Base-by-base conservation (phyloP, 2,888 invertebrate genomes). In the Microplitis manilae region DNA sequence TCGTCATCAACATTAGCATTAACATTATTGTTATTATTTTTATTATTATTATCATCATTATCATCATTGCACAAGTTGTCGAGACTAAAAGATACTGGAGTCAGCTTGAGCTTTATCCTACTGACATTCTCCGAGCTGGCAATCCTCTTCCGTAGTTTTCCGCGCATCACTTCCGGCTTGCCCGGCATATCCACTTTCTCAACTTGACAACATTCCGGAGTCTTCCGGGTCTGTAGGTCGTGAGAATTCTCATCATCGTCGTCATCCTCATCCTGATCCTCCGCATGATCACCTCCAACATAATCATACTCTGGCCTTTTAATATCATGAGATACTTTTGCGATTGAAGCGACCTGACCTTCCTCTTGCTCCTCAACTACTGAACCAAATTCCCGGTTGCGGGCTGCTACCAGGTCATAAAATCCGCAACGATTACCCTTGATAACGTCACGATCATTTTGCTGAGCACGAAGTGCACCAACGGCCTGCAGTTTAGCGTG, bases 401-500 rank as follows among this genome's bases (percentile, higher is more conserved):
- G 83, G 1, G 87, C 87, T 20, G 82, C 84, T n/a, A 84, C 82
- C 68, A 89, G 76, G 70, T 89, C 88, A 82, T 89, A 89, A 7
- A 87, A 89, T 40, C 85, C 88, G 13, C 81, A 79, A 15, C 81
- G 82, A 68, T 70, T 77, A 6, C 75, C 77, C 62, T 74, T 71
- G 40, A 40, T 60, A 30, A 73, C 30, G 30, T 64, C 77, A 5
- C 81, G 77, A 6, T 79, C 77, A 61, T 38, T 39, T 5, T 82
- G 84, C 17, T 77, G 76, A 8, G 78, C 68, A 13, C 81, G 78
- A 13, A 84, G 75, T 1, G 86, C 86, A 0, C 88, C 85, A 17
- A 88, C 86, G 5, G 86, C 86, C 60, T 88, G 89, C 77, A 88
- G 69, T 65, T 83, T 84, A 8, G 89, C 88, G 81, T 89, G 88